These are phyloP conservation scores for Gnathonemus longibarbis DNA, from an alignment of 2,113 vertebrate species.

Conservation along the genomic window DNA sequence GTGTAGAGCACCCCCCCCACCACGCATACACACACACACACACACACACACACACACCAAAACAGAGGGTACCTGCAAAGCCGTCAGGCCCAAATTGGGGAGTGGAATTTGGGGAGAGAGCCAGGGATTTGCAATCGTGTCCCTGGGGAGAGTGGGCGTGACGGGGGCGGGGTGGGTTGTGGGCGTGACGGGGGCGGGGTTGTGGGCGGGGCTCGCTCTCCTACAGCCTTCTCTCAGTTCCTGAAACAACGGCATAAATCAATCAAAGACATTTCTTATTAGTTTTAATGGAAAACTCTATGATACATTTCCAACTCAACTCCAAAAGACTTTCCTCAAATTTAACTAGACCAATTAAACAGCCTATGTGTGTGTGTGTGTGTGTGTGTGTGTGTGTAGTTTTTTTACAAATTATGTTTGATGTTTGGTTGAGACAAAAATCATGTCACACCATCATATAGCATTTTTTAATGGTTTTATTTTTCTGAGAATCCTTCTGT, in stretches of 20 bases:
- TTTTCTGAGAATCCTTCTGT: background rate
- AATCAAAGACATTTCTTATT: background rate
- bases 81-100: background rate
- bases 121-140: background rate
- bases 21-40: background rate
- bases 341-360: background rate
- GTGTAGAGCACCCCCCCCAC: constrained; percentile 37
- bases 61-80: background rate
- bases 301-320: background rate
- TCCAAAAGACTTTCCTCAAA: background rate
- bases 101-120: background rate
- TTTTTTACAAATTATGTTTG: background rate
- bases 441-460: background rate
- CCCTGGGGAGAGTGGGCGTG: background rate
- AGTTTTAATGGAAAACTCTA: background rate
- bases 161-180: background rate
- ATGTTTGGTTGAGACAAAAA: background rate
- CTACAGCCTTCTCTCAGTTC: background rate
- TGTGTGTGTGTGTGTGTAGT: too few species aligned
- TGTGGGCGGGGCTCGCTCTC: background rate
- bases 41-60: background rate
- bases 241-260: background rate
- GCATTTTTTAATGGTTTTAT: background rate
- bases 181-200: background rate
- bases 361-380: background rate